Base-by-base conservation (phyloP, 2,113 vertebrate species). In the Indri indri region DNA sequence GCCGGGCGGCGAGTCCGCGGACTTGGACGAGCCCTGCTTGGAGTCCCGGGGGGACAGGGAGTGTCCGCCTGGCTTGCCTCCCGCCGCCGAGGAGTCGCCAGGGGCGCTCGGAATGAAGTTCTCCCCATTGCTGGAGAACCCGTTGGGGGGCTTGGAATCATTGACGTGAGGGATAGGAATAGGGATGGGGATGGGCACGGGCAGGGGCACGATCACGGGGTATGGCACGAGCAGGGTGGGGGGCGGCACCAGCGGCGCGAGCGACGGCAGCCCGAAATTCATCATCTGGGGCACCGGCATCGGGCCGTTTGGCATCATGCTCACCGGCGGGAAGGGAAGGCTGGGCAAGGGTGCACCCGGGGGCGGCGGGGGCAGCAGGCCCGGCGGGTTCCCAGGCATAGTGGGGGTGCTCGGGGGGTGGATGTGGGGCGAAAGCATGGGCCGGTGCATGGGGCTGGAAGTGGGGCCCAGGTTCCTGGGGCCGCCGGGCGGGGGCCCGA, bases 141-240 rank as follows among this genome's bases (percentile, higher is more conserved):
- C 99, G 2, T 99, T 99, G 92, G 99, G 99, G 92, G 98, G 98
- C 98, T 99, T 99, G 97, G 99, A 99, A 98, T 99, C 99, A 0
- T 99, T 99, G 73, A 98, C 97, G 91, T 99, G 99, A 79, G 99
- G 99, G 95, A 99, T 99, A 83, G 99, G 99, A 34, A 99, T 99
- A 16, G 99, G 99, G 94, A 99, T 99, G 59, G 99, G 99, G 96
- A 99, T 99, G 84, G 99, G 99, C 70, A 99, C 99, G 0, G 99
- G 99, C 94, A 99, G 98, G 59, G 99, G 99, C 83, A 99, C 99
- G 92, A 99, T 99, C 85, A 99, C 99, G 7, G 99, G 99, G 97
- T 99, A 99, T 90, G 99, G 99, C 98, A 99, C 99, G 97, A 99
- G 98, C 70, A 99, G 99, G 96, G 99, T 99, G 1, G 99, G 99